Conservation (phyloP, 2,888 invertebrate species). For the Rhamphomyia laevipes region DNA sequence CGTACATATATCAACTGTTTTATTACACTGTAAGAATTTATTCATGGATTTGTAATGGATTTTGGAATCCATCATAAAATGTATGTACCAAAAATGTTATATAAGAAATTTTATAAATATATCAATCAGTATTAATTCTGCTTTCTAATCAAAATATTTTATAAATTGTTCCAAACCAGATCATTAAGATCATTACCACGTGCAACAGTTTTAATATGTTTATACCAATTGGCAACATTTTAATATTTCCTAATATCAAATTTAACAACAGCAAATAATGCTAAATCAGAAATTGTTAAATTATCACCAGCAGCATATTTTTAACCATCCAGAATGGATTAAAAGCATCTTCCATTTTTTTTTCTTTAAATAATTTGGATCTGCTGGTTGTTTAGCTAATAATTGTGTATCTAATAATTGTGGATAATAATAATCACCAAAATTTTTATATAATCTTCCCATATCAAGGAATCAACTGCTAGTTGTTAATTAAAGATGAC, state of each 20-base stretch:
- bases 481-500: slow-evolving; percentile 69
- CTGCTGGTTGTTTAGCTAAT: slow-evolving; percentile 48
- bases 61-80: too few relatives aligned
- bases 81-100: too few relatives aligned
- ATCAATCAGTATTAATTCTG: neutral
- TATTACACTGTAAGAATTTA: too few relatives aligned
- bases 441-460: slow-evolving; percentile 58
- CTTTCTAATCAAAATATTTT: slow-evolving; percentile 22
- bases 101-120: too few relatives aligned
- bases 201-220: slow-evolving; percentile 44
- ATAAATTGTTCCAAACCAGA: slow-evolving; percentile 46
- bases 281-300: slow-evolving; percentile 67
- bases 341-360: slow-evolving; percentile 55
- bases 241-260: slow-evolving; percentile 56
- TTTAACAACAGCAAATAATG: slow-evolving; percentile 50
- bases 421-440: slow-evolving; percentile 57
- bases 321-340: slow-evolving; percentile 56
- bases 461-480: slow-evolving; percentile 70
- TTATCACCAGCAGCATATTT: slow-evolving; percentile 59
- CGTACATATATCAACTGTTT: too few relatives aligned
- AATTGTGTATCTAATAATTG: too few relatives aligned
- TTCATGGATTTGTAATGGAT: too few relatives aligned
- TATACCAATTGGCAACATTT: slow-evolving; percentile 55
- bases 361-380: slow-evolving; percentile 55
- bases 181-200: slow-evolving; percentile 50